phyloP scores from a whole-genome alignment of 2,797 vertebrate genomes.

The Erpetoichthys calabaricus region DNA sequence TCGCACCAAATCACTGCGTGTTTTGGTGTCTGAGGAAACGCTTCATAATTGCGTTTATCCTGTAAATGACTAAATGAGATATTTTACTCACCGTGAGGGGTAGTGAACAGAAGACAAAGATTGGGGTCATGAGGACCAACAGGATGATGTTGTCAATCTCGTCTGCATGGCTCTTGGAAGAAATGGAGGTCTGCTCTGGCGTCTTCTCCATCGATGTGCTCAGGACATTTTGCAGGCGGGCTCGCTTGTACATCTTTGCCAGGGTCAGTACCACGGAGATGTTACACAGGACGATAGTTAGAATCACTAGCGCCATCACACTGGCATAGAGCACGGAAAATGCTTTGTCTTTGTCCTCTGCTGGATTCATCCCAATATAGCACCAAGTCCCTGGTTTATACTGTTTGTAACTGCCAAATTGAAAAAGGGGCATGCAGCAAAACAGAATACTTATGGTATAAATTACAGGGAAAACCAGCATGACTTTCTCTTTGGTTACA shows the following conservation, averaged over 20 bases:
- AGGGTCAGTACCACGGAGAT: slow-evolving; percentile 41
- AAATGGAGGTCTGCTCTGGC: slow-evolving; percentile 20
- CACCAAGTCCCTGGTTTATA: slow-evolving; percentile 48
- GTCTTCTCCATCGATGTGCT: too few species aligned
- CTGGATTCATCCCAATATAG: slow-evolving; percentile 20
- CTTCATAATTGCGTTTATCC: too few species aligned
- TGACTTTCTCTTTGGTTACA: slow-evolving; percentile 26
- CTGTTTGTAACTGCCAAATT: slow-evolving; percentile 41
- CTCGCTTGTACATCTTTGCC: too few species aligned
- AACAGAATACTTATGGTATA: slow-evolving; percentile 34
- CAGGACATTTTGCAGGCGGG: too few species aligned
- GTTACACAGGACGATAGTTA: slow-evolving; percentile 45
- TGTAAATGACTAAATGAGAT: too few species aligned
- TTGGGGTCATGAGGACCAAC: too few species aligned
- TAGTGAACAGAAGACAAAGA: too few species aligned
- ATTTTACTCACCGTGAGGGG: too few species aligned
- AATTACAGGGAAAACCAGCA: slow-evolving; percentile 23
- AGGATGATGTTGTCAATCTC: too few species aligned
- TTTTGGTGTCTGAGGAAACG: too few species aligned
- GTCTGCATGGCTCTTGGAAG: too few species aligned
- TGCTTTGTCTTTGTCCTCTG: slow-evolving; percentile 11
- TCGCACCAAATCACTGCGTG: too few species aligned
- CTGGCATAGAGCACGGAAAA: slow-evolving; percentile 50
- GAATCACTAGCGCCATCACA: slow-evolving; percentile 37
- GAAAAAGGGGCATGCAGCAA: slow-evolving; percentile 41